phyloP scores from a whole-genome alignment of 1,140 invertebrate genomes.

The Zaprionus africanus region DNA sequence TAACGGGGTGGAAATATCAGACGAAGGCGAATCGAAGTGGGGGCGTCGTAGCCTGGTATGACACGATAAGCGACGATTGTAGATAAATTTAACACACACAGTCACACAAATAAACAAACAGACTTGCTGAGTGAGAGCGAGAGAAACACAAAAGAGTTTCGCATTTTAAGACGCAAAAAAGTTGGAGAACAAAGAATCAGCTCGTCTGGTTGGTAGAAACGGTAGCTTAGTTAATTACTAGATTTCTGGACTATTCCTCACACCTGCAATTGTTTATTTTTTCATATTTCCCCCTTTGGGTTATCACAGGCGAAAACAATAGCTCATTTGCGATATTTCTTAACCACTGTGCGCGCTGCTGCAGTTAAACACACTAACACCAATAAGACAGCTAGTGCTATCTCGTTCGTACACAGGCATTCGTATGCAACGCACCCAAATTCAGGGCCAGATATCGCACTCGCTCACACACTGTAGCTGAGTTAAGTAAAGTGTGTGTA shows the following conservation, averaged over 20 bases:
- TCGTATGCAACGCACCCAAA: constrained; percentile 70
- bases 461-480: constrained; percentile 31
- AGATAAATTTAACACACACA: constrained; percentile 63
- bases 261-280: constrained; percentile 37
- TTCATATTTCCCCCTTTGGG: constrained; percentile 29
- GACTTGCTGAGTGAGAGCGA: constrained; percentile 11
- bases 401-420: constrained; percentile 50
- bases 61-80: constrained; percentile 71
- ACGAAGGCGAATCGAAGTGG: constrained; percentile 15
- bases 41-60: constrained; percentile 49
- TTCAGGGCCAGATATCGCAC: constrained; percentile 63
- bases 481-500: constrained; percentile 12
- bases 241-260: not conserved
- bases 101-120: constrained; percentile 23
- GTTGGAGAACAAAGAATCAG: constrained; percentile 36
- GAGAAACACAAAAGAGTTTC: constrained; percentile 20
- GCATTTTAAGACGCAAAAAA: constrained; percentile 49
- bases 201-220: not conserved
- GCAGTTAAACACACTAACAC: constrained; percentile 57
- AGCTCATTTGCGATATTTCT: constrained; percentile 28
- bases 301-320: constrained; percentile 40
- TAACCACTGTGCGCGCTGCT: constrained; percentile 67
- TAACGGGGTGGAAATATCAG: constrained; percentile 14
- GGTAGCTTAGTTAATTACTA: constrained; percentile 22
- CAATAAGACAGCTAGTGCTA: constrained; percentile 33